A percentile compares a stretch with the other conserved stretches of the same genome.
These are phyloP conservation scores for Calephelis nemesis DNA, from an alignment of 1,140 invertebrate genomes.

Conservation along the genomic window DNA sequence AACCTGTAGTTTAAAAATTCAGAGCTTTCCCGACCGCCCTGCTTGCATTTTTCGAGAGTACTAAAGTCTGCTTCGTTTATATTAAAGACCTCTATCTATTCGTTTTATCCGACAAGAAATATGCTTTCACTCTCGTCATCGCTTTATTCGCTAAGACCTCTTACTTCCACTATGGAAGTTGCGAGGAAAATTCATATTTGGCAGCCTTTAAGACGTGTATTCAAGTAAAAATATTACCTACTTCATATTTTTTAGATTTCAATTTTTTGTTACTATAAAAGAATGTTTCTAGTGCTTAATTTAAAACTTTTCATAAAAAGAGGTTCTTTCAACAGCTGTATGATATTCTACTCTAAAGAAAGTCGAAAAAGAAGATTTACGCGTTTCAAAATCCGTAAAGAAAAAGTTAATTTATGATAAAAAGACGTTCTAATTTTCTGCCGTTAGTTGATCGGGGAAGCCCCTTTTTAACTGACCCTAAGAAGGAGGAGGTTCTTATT, in stretches of 20 bases:
- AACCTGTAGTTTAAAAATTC: slow-evolving; percentile 68
- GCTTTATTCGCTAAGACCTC: slow-evolving; percentile 44
- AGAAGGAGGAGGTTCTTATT: too few relatives aligned
- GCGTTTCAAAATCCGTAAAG: too few relatives aligned
- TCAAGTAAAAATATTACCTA: slow-evolving; percentile 6
- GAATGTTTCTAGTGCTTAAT: neutral
- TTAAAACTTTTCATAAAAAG: too few relatives aligned
- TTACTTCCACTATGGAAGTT: slow-evolving; percentile 18
- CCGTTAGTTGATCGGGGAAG: too few relatives aligned
- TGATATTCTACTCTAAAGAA: too few relatives aligned
- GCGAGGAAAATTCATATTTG: slow-evolving; percentile 19
- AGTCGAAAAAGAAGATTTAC: too few relatives aligned
- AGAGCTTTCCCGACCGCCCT: slow-evolving; percentile 58
- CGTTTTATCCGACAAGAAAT: slow-evolving; percentile 72
- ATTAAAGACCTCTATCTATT: slow-evolving; percentile 78
- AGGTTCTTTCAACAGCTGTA: too few relatives aligned
- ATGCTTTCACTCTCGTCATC: slow-evolving; percentile 66
- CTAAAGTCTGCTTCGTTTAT: slow-evolving; percentile 77
- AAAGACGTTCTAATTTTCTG: too few relatives aligned
- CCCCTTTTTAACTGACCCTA: too few relatives aligned
- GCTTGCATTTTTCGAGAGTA: slow-evolving; percentile 76
- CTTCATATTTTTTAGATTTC: neutral
- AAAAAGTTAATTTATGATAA: too few relatives aligned
- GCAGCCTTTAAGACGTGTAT: neutral
- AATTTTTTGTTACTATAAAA: neutral